Evolutionary conservation across 2,113 vertebrate genomes (phyloP).

Genomic region (Coptodon bakossiorum): DNA sequence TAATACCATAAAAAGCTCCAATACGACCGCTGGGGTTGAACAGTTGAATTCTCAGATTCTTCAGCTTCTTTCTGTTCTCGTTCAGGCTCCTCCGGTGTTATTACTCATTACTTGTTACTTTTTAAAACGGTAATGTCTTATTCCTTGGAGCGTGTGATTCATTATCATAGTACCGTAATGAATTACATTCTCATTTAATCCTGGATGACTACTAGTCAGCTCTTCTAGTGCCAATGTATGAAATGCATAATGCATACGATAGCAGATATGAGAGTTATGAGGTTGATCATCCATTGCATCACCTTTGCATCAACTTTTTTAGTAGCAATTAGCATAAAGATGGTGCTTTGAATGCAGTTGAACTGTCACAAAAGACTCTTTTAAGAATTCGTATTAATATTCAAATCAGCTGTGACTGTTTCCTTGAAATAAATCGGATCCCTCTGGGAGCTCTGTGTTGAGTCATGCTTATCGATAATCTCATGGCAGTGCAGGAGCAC

Average conservation of each 20-base stretch:
- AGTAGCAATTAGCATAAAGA: background rate
- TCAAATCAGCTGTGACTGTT: background rate
- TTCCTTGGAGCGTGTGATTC: background rate
- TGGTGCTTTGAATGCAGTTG: background rate
- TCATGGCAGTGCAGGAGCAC: background rate
- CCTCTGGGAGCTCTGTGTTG: background rate
- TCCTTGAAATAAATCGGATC: background rate
- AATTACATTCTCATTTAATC: background rate
- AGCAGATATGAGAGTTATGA: background rate
- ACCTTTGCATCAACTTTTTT: background rate
- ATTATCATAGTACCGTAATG: background rate
- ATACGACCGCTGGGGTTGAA: background rate
- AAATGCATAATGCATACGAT: background rate
- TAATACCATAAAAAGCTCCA: background rate
- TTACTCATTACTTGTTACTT: background rate
- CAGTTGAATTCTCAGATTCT: background rate
- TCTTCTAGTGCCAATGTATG: background rate
- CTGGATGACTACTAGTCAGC: background rate
- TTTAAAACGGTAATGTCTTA: background rate
- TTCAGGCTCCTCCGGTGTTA: background rate
- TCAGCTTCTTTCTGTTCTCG: background rate
- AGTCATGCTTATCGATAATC: slow-evolving; percentile 21
- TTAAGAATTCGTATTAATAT: background rate
- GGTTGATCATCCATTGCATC: background rate
- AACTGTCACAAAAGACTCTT: background rate